Evolutionary conservation across 2,888 invertebrate genomes (phyloP).

Genomic region (Pollenia angustigena): DNA sequence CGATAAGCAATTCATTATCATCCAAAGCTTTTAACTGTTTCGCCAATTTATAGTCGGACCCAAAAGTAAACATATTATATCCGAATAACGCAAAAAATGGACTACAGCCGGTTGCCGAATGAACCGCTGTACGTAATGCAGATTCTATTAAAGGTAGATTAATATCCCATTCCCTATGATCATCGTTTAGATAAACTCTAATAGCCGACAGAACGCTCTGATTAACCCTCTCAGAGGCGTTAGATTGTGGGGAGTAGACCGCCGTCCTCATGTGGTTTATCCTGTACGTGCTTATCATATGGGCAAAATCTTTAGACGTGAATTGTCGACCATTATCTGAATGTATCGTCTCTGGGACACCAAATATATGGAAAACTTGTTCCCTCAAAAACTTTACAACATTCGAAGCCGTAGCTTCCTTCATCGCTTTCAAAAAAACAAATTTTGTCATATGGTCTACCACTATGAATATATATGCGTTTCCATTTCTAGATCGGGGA

Average conservation of each 20-base stretch:
- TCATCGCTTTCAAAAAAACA: slow-evolving; percentile 47
- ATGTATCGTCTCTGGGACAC: slow-evolving; percentile 73
- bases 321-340: slow-evolving; percentile 77
- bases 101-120: slow-evolving; percentile 55
- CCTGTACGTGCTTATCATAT: slow-evolving; percentile 63
- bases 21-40: slow-evolving; percentile 39
- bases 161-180: slow-evolving; percentile 69
- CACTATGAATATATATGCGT: slow-evolving; percentile 37
- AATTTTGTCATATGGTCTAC: slow-evolving; percentile 68
- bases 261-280: slow-evolving; percentile 72
- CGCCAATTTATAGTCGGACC: slow-evolving; percentile 38
- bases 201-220: slow-evolving; percentile 77
- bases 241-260: slow-evolving; percentile 78
- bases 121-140: slow-evolving; percentile 44
- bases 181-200: slow-evolving; percentile 49
- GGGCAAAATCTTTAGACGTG: slow-evolving; percentile 62
- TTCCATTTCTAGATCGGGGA: slow-evolving; percentile 36
- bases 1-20: slow-evolving; percentile 21
- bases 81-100: slow-evolving; percentile 63
- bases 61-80: slow-evolving; percentile 49
- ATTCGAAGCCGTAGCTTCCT: slow-evolving; percentile 5
- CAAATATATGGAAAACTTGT: slow-evolving; percentile 76
- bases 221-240: slow-evolving; percentile 79
- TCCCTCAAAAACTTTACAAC: slow-evolving; percentile 44
- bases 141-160: slow-evolving; percentile 55